Evolutionary conservation across 2,888 invertebrate genomes (phyloP).

Genomic region (Tigriopus californicus): DNA sequence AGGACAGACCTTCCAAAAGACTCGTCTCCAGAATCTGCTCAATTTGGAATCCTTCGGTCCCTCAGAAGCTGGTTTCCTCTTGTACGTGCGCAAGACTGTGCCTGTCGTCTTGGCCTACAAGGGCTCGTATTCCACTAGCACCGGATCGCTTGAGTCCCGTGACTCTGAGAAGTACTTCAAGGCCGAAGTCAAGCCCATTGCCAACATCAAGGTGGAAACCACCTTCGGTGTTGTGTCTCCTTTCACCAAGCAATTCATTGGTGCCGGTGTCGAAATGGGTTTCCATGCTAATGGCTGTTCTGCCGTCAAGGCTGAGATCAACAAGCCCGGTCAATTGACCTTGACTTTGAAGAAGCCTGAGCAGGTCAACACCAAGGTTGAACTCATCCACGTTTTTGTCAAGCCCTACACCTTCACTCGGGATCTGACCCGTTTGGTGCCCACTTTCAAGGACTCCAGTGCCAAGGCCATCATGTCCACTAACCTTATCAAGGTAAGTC

Average conservation of each 20-base stretch:
- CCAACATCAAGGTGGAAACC: slow-evolving; percentile 6
- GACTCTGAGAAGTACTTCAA: neutral
- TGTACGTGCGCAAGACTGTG: neutral
- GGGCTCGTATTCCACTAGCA: neutral
- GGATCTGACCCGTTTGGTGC: neutral
- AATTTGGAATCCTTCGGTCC: neutral
- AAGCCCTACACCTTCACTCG: slow-evolving; percentile 7
- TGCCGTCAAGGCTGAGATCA: neutral
- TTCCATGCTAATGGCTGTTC: neutral
- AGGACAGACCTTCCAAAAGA: neutral
- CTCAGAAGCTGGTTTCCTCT: slow-evolving; percentile 10
- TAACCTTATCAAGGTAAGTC: neutral
- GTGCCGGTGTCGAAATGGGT: slow-evolving; percentile 4
- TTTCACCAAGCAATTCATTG: slow-evolving; percentile 13
- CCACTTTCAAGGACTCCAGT: neutral
- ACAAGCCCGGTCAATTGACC: slow-evolving; percentile 1
- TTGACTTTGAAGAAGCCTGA: slow-evolving; percentile 5
- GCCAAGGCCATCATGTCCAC: slow-evolving; percentile 8
- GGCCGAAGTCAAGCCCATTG: neutral
- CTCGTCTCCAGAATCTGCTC: neutral
- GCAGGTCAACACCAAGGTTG: neutral
- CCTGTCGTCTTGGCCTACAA: slow-evolving; percentile 5
- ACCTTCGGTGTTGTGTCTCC: slow-evolving; percentile 9
- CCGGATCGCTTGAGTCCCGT: neutral
- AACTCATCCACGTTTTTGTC: neutral